Percentiles rank a stretch among this genome's conserved stretches.
Conservation (phyloP, 2,113 vertebrate genomes). For the Tenebrosternarchus preto region DNA sequence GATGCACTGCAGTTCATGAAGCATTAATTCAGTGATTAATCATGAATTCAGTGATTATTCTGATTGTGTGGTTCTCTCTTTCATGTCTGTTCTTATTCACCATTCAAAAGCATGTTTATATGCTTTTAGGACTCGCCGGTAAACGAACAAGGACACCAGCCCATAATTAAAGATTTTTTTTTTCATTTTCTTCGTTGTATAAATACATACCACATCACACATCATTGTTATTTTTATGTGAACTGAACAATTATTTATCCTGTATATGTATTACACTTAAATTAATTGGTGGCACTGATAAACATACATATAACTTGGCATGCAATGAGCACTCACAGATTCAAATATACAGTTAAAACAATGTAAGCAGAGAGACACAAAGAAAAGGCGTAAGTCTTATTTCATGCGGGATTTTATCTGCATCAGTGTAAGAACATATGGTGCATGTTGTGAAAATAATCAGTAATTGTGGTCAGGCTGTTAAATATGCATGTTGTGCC, state of each 20-base stretch:
- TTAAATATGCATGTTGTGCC: constrained; percentile 8
- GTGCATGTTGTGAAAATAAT: background rate
- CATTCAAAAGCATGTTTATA: background rate
- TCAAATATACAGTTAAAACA: background rate
- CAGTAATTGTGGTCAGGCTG: constrained; percentile 12
- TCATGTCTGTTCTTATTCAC: background rate
- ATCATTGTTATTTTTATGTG: background rate
- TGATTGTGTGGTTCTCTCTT: background rate
- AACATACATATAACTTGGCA: background rate
- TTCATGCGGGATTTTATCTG: background rate
- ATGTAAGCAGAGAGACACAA: background rate
- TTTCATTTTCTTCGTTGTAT: no score
- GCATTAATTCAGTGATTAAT: background rate
- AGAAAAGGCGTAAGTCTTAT: background rate
- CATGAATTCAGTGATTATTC: background rate
- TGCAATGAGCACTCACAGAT: background rate
- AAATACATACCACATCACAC: no score
- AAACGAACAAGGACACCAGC: no score
- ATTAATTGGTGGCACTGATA: background rate
- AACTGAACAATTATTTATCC: background rate
- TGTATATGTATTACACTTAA: no score
- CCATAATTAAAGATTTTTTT: no score
- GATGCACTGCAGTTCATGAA: background rate
- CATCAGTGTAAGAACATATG: constrained; percentile 11
- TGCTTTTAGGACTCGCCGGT: background rate